These are phyloP conservation scores for Agrotis ipsilon DNA, from an alignment of 2,888 invertebrate species.

Conservation along the genomic window DNA sequence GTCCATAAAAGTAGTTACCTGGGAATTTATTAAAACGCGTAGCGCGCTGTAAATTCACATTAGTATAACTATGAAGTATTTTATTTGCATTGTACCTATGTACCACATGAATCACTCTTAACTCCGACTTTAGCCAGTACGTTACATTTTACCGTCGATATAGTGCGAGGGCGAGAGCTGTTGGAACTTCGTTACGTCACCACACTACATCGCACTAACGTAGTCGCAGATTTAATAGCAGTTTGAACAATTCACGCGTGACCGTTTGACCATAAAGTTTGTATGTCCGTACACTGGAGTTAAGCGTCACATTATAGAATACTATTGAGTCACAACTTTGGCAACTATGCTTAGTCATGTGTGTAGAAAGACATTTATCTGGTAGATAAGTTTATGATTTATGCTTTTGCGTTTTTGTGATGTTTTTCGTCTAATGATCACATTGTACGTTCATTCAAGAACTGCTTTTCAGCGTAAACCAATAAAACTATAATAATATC, in stretches of 20 bases:
- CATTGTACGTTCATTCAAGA: slow-evolving; percentile 10
- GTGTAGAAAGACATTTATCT: slow-evolving; percentile 43
- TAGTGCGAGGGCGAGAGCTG: slow-evolving; percentile 64
- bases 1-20: slow-evolving; percentile 45
- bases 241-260: slow-evolving; percentile 73
- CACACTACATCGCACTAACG: slow-evolving; percentile 64
- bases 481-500: neutral
- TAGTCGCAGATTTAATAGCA: slow-evolving; percentile 73
- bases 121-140: slow-evolving; percentile 63
- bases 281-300: slow-evolving; percentile 54
- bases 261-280: slow-evolving; percentile 71
- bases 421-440: slow-evolving; percentile 2
- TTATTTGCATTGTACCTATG: slow-evolving; percentile 48
- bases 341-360: slow-evolving; percentile 47
- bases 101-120: slow-evolving; percentile 59
- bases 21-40: slow-evolving; percentile 45
- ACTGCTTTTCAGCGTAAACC: neutral
- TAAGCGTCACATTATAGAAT: slow-evolving; percentile 57
- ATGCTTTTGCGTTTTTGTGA: slow-evolving; percentile 4
- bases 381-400: slow-evolving; percentile 37
- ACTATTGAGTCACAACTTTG: slow-evolving; percentile 56
- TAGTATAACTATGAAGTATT: slow-evolving; percentile 50
- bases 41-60: slow-evolving; percentile 49
- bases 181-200: slow-evolving; percentile 74
- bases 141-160: slow-evolving; percentile 74